Evolutionary conservation across 2,888 invertebrate species (phyloP).

Genomic region (Platycheirus rosarum): DNA sequence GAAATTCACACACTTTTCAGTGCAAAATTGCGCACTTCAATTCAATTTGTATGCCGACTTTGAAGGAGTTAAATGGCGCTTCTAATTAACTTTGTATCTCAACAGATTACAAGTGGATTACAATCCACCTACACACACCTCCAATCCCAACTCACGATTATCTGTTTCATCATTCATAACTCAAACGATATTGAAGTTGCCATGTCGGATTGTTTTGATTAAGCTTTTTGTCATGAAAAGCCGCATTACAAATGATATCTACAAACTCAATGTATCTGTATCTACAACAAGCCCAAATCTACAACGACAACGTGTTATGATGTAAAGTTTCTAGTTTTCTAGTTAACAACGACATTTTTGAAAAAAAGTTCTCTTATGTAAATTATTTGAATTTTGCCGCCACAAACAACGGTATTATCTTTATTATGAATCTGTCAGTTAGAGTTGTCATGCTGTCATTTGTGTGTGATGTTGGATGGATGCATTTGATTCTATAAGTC

Average conservation of each 20-base stretch:
- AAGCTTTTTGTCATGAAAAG: not conserved
- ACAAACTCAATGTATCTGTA: no score
- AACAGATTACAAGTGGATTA: constrained; percentile 20
- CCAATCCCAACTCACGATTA: no score
- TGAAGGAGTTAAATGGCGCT: constrained; percentile 35
- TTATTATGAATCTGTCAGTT: constrained; percentile 18
- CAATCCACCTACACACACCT: constrained; percentile 22
- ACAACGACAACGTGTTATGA: constrained; percentile 1
- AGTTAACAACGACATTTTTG: constrained; percentile 13
- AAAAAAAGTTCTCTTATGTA: constrained; percentile 5
- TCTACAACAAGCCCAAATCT: not conserved
- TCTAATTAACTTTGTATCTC: constrained; percentile 47
- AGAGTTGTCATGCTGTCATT: not conserved
- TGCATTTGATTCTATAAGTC: constrained; percentile 33
- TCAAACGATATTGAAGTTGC: no score
- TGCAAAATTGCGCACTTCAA: constrained; percentile 7
- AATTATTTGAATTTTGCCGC: constrained; percentile 28
- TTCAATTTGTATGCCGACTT: constrained; percentile 3
- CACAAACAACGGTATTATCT: constrained; percentile 35
- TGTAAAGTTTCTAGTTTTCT: constrained; percentile 23
- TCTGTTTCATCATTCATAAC: not conserved
- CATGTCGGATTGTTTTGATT: constrained; percentile 19
- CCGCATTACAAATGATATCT: not conserved
- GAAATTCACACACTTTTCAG: constrained; percentile 25
- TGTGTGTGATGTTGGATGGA: not conserved